Evolutionary conservation across 2,888 invertebrate species (phyloP), one percentile per base, ranked within the genome.

Genomic region (Andrena hattorfiana): DNA sequence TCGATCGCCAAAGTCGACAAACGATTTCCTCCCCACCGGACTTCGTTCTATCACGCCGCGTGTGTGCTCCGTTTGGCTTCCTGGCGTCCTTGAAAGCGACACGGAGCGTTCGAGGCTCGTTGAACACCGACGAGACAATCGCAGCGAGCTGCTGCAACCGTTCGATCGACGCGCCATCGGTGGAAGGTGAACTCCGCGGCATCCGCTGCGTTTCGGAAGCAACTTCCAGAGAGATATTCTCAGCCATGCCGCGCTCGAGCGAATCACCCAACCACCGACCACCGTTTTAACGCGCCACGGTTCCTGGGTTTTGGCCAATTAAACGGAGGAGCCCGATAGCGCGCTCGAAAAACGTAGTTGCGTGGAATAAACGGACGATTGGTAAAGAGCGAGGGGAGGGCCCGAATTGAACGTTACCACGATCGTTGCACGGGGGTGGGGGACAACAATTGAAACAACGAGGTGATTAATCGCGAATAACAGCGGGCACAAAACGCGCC

Each of bases 391-490:
- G 62, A 54, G 13, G 10, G 30, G 28, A 13, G 26, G 30, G 23
- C 59, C 56, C 23, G 13, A 42, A 62, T 26, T 30, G 20, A 56
- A 48, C 49, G 77, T 77, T 59, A 79, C 66, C 69, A 35, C 42
- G 26, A 32, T 20, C n/a, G 42, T 48, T 28, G 56, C 23, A 0
- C 0, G 32, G 2, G 28, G 32, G 28, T 3, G 0, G 13, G 4
- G 8, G 35, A 30, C 49, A 51, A 62, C 71, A 63, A 63, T 72
- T 48, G 72, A 81, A 79, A 72, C 56, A 81, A 81, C 72, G 28
- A n/a, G 30, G 42, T 62, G 54, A 81, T 81, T 68, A 72, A 81
- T 81, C 30, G 67, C 67, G 35, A 79, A 71, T 72, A 72, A 66
- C 62, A 51, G 63, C 30, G 48, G 10, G 42, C 59, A 73, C 66